Conservation (phyloP, 1,140 invertebrate species). For the Rhopalosiphum maidis region DNA sequence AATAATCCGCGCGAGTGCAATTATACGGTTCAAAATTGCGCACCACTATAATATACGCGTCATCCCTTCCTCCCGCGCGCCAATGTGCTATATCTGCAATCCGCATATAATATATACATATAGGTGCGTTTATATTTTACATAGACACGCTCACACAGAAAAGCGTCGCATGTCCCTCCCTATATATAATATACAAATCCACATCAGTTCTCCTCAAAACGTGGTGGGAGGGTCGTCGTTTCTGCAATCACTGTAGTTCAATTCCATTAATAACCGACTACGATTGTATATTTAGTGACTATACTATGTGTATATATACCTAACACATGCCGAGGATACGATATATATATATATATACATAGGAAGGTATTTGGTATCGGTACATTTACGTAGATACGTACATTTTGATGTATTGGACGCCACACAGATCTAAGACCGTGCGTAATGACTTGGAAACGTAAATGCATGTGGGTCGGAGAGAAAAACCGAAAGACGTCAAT, state of each 20-base stretch:
- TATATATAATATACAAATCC: not conserved
- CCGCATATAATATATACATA: not conserved
- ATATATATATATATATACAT: not conserved
- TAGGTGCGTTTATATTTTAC: not conserved
- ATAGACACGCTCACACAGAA: not conserved
- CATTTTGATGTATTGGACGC: not conserved
- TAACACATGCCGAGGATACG: too few relatives aligned
- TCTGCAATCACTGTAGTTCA: not conserved
- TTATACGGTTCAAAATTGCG: conserved; percentile 36
- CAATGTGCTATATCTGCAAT: not conserved
- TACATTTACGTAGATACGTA: not conserved
- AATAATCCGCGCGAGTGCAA: conserved; percentile 18
- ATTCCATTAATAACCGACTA: not conserved
- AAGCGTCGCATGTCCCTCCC: not conserved
- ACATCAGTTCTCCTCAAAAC: not conserved
- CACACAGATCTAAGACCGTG: not conserved
- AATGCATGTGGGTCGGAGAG: conserved; percentile 14
- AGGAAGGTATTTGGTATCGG: too few relatives aligned
- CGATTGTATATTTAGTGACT: not conserved
- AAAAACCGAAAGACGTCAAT: conserved; percentile 55
- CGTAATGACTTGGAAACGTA: not conserved
- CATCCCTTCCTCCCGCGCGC: not conserved
- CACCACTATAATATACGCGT: too few relatives aligned
- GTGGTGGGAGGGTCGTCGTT: too few relatives aligned
- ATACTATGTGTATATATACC: not conserved